A percentile compares a stretch with the other conserved stretches of the same genome.
Evolutionary conservation across 1,140 invertebrate species (phyloP).

Genomic region (Eriocheir sinensis): DNA sequence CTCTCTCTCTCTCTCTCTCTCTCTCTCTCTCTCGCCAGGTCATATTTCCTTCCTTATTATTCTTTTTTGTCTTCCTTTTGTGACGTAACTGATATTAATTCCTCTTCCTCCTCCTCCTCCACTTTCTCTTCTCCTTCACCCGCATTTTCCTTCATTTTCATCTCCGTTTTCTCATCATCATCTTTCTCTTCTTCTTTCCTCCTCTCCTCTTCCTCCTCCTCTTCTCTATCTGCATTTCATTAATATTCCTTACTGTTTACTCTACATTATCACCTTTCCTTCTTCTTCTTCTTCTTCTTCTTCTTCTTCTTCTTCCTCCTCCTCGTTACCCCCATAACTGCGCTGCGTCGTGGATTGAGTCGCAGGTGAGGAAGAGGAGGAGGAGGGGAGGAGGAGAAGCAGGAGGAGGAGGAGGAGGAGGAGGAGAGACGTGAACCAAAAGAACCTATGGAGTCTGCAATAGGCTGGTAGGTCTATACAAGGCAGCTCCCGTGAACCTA

Average conservation of each 20-base stretch:
- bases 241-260: neutral
- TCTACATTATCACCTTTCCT: too few species aligned
- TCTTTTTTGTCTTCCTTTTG: neutral
- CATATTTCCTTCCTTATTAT: neutral
- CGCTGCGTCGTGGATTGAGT: too few species aligned
- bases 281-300: slow-evolving; percentile 23
- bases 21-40: neutral
- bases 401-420: too few species aligned
- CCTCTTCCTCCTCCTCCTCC: neutral
- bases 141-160: neutral
- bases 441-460: too few species aligned
- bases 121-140: neutral
- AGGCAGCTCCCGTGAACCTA: too few species aligned
- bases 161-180: neutral
- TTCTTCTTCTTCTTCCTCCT: slow-evolving; percentile 20
- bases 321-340: neutral
- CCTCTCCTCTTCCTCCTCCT: neutral
- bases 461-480: too few species aligned
- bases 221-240: neutral
- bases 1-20: neutral
- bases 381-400: too few species aligned
- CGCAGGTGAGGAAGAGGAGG: too few species aligned
- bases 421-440: too few species aligned
- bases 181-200: neutral
- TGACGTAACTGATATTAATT: neutral